Conservation (phyloP, 1,140 invertebrate species). For the Hermatobates lingyangjiaoensis region DNA sequence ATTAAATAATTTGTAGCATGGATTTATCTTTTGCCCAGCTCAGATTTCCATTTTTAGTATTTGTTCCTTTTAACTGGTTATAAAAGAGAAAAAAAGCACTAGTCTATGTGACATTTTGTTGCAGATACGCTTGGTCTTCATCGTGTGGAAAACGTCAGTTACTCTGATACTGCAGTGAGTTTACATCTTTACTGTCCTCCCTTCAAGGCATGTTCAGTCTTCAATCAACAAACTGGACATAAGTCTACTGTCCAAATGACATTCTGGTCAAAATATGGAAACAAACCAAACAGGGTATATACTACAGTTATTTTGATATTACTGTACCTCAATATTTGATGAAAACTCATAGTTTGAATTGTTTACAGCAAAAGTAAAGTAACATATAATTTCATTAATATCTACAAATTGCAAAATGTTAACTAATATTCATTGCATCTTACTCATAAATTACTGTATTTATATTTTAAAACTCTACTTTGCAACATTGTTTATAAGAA, state of each 20-base stretch:
- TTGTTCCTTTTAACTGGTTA: no score
- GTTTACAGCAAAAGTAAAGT: neutral
- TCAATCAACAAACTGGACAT: conserved; percentile 79
- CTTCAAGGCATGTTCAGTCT: conserved; percentile 70
- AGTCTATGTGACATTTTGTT: conserved; percentile 7
- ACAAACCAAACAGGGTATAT: conserved; percentile 28
- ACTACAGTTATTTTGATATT: neutral
- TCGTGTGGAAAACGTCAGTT: conserved; percentile 85
- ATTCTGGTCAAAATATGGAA: conserved; percentile 78
- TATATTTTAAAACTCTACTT: no score
- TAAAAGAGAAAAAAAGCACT: no score
- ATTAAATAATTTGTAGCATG: no score
- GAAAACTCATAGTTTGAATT: neutral
- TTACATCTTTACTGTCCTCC: conserved; percentile 94
- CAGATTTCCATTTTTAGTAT: no score
- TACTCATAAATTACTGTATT: no score
- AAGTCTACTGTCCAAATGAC: conserved; percentile 49
- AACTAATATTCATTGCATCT: no score
- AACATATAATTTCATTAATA: neutral
- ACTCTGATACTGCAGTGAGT: conserved; percentile 70
- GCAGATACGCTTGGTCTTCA: conserved; percentile 85
- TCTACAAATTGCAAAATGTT: neutral
- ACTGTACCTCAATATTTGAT: neutral
- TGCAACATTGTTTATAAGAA: no score
- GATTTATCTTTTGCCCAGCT: no score